Conservation (phyloP, 2,888 invertebrate species). For the Eudasyphora cyanicolor region DNA sequence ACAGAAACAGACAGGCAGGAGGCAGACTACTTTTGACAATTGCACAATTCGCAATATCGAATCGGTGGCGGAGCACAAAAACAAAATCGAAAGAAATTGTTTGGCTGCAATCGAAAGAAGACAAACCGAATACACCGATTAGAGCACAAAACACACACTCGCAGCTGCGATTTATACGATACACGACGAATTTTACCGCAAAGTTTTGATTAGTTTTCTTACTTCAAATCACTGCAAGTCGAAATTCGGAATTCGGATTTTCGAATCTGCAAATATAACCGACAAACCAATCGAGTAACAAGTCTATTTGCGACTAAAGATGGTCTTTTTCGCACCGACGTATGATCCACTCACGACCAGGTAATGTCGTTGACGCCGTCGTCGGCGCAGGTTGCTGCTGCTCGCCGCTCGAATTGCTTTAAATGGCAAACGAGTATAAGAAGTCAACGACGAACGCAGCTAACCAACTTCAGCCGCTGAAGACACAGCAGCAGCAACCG, state of each 20-base stretch:
- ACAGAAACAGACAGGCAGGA: background rate
- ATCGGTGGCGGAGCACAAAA: constrained; percentile 10
- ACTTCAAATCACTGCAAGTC: constrained; percentile 19
- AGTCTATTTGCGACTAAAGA: constrained; percentile 36
- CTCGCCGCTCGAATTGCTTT: background rate
- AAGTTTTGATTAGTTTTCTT: constrained; percentile 1
- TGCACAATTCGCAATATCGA: constrained; percentile 12
- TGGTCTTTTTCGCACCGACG: constrained; percentile 25
- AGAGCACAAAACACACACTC: background rate
- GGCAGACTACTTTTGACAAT: background rate
- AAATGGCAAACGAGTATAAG: constrained; percentile 32
- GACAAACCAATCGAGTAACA: constrained; percentile 23
- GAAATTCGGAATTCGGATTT: too few relatives aligned
- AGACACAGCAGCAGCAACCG: constrained; percentile 5
- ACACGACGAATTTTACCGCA: constrained; percentile 2
- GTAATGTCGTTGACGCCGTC: background rate
- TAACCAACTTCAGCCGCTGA: background rate
- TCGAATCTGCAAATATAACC: constrained; percentile 24
- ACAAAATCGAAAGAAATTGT: background rate
- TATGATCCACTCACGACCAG: background rate
- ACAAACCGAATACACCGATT: background rate
- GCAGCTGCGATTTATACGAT: background rate
- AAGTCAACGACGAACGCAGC: background rate
- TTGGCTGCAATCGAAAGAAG: background rate
- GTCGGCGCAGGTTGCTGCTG: constrained; percentile 15